A percentile compares a stretch with the other conserved stretches of the same genome.
Evolutionary conservation across 2,797 vertebrate genomes (phyloP).

Genomic region (Sebastes dallii): DNA sequence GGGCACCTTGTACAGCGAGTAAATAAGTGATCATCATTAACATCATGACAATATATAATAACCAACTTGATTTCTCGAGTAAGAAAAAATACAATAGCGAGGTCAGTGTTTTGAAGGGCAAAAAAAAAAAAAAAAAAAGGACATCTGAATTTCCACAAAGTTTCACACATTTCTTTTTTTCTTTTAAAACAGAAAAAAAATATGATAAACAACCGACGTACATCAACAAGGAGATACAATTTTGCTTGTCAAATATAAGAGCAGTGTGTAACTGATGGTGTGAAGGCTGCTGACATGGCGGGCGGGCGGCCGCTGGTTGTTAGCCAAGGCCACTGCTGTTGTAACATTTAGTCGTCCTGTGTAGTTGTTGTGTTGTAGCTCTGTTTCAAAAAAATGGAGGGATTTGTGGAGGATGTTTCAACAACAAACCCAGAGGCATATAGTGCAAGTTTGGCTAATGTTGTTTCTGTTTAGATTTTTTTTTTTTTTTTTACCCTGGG

Average conservation of each 20-base stretch:
- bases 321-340: constrained; percentile 79
- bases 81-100: constrained; percentile 78
- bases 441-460: constrained; percentile 85
- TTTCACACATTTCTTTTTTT: constrained; percentile 73
- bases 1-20: constrained; percentile 82
- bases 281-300: constrained; percentile 56
- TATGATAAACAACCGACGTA: constrained; percentile 65
- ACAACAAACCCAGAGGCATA: constrained; percentile 78
- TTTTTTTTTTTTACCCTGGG: constrained; percentile 63
- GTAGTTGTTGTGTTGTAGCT: constrained; percentile 62
- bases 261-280: constrained; percentile 77
- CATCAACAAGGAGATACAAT: constrained; percentile 75
- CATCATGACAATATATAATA: constrained; percentile 78
- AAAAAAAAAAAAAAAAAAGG: constrained; percentile 27
- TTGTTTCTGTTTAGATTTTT: constrained; percentile 53
- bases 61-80: constrained; percentile 78
- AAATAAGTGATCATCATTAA: constrained; percentile 76
- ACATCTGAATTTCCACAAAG: constrained; percentile 78
- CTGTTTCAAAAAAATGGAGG: constrained; percentile 58
- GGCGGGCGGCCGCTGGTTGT: constrained; percentile 58
- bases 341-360: constrained; percentile 73
- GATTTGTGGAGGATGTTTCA: constrained; percentile 66
- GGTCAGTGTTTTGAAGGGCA: constrained; percentile 82
- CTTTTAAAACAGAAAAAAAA: constrained; percentile 64
- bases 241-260: constrained; percentile 82